Conservation (phyloP, 2,797 vertebrate species). For the Clangula hyemalis region DNA sequence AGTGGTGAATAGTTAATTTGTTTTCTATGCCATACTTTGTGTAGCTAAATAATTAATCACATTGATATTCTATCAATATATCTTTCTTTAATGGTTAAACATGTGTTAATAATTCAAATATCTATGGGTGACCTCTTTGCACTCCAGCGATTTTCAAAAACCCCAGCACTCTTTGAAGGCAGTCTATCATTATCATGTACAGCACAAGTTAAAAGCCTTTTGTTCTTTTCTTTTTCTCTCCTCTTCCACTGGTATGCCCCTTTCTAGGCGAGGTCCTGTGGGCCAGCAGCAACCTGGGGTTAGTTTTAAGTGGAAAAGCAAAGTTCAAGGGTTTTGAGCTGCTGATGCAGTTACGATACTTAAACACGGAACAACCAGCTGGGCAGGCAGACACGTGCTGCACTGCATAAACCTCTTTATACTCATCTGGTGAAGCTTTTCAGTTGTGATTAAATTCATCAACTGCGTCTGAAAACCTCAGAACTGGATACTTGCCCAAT, state of each 20-base stretch:
- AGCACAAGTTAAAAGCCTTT: conserved; percentile 77
- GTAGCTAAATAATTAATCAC: conserved; percentile 92
- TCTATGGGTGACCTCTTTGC: conserved; percentile 80
- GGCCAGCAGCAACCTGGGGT: background rate
- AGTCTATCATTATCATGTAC: conserved; percentile 73
- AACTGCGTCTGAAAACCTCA: background rate
- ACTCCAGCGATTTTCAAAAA: conserved; percentile 81
- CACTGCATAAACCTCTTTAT: background rate
- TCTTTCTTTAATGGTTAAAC: conserved; percentile 91
- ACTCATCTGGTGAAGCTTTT: background rate
- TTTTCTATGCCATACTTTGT: conserved; percentile 80
- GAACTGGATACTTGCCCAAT: background rate
- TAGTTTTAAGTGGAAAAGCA: conserved; percentile 65
- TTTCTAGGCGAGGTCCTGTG: conserved; percentile 36
- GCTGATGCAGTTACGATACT: conserved; percentile 59
- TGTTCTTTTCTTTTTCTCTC: conserved; percentile 25
- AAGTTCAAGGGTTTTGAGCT: conserved; percentile 68
- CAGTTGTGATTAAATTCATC: conserved; percentile 9
- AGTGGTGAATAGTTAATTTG: conserved; percentile 73
- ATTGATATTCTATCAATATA: conserved; percentile 91
- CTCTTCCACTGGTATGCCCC: background rate
- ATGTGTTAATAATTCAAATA: conserved; percentile 94
- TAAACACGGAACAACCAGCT: background rate
- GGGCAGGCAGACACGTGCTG: background rate
- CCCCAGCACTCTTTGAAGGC: conserved; percentile 80